phyloP scores from a whole-genome alignment of 2,797 vertebrate species.

The Bovichtus diacanthus region DNA sequence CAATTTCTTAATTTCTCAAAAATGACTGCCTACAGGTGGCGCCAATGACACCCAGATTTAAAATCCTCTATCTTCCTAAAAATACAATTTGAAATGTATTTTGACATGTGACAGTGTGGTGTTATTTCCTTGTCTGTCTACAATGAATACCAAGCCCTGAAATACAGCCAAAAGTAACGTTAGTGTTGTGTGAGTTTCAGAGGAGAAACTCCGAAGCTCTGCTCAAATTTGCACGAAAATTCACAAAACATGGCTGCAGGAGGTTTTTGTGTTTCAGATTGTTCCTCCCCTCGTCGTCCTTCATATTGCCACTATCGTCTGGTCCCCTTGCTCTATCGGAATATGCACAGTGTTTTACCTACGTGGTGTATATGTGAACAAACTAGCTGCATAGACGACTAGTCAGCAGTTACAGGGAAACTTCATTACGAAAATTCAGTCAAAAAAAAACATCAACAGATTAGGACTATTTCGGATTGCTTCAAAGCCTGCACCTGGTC shows the following conservation, averaged over 20 bases:
- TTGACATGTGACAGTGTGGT: slow-evolving; percentile 34
- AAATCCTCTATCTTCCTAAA: slow-evolving; percentile 70
- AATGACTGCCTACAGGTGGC: slow-evolving; percentile 85
- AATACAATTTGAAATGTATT: slow-evolving; percentile 59
- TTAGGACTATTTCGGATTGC: slow-evolving; percentile 64
- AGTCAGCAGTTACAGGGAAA: slow-evolving; percentile 69
- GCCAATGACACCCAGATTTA: slow-evolving; percentile 75
- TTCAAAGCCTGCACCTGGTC: slow-evolving; percentile 71
- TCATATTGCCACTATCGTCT: slow-evolving; percentile 74
- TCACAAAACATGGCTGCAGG: slow-evolving; percentile 90
- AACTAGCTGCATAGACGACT: slow-evolving; percentile 47
- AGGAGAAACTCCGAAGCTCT: slow-evolving; percentile 65
- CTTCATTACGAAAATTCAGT: slow-evolving; percentile 73
- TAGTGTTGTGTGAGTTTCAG: slow-evolving; percentile 2
- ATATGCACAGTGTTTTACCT: slow-evolving; percentile 10
- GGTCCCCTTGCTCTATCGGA: slow-evolving; percentile 39
- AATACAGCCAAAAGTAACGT: neutral
- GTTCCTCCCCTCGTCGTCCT: slow-evolving; percentile 85
- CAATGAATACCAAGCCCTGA: neutral
- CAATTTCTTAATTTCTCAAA: slow-evolving; percentile 74
- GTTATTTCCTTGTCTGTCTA: neutral
- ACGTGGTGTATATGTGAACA: slow-evolving; percentile 21
- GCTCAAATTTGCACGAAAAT: slow-evolving; percentile 77
- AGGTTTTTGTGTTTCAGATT: slow-evolving; percentile 87
- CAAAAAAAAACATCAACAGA: slow-evolving; percentile 75